These are phyloP conservation scores for Atherinosoma microstoma DNA, from an alignment of 2,797 vertebrate species.

Conservation along the genomic window DNA sequence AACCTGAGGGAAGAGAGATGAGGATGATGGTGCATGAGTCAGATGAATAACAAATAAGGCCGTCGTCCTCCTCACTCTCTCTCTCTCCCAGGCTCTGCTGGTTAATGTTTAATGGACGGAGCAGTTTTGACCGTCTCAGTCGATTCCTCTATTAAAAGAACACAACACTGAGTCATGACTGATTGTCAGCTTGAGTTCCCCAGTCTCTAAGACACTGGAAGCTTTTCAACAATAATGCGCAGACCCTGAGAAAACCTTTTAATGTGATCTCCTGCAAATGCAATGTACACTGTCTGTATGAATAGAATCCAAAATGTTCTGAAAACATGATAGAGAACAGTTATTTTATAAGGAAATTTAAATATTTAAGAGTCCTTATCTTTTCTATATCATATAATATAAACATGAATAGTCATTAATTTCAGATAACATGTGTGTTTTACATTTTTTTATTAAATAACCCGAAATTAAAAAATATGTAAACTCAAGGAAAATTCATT, in stretches of 20 bases:
- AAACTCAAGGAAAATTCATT: neutral
- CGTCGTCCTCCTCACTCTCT: neutral
- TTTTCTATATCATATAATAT: neutral
- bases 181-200: slow-evolving; percentile 33
- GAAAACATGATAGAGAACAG: neutral
- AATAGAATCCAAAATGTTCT: slow-evolving; percentile 19
- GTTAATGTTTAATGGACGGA: slow-evolving; percentile 64
- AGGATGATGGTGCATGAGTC: slow-evolving; percentile 56
- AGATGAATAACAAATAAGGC: slow-evolving; percentile 58
- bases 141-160: slow-evolving; percentile 69
- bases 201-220: slow-evolving; percentile 45
- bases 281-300: slow-evolving; percentile 2
- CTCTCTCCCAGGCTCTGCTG: slow-evolving; percentile 14
- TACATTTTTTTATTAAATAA: neutral
- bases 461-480: neutral
- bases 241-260: slow-evolving; percentile 59
- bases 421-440: neutral
- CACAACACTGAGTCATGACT: slow-evolving; percentile 38
- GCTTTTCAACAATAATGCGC: slow-evolving; percentile 52
- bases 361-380: neutral
- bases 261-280: slow-evolving; percentile 57
- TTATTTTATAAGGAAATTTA: neutral
- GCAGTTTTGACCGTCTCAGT: slow-evolving; percentile 46
- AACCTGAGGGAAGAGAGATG: slow-evolving; percentile 82
- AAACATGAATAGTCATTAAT: neutral